Evolutionary conservation across 2,888 invertebrate species (phyloP), one percentile per base, ranked within the genome.

Genomic region (Melieria picta): DNA sequence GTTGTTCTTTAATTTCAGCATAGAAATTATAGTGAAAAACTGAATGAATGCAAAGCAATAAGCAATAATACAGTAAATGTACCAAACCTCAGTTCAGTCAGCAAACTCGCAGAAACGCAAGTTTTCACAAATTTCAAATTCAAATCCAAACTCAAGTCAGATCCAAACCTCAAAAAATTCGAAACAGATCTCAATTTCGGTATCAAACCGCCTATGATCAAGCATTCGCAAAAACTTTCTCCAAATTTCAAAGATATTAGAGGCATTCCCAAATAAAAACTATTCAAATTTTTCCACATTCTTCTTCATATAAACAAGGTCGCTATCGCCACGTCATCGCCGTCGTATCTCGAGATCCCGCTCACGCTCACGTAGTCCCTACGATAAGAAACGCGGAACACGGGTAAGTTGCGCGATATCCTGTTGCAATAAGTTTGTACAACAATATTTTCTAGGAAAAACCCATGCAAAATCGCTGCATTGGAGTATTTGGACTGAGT

Each of bases 401-500:
- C 71, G 78, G 58, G 78, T 78, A 62, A 75, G 75, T 75, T 9
- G 3, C 30, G 7, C 10, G 3, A 58, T 43, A n/a, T 16, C 30
- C 30, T 47, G 10, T 56, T 13, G 46, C 5, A 30, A 55, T 4
- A 52, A 62, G 11, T 73, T 50, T 52, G 42, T 6, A 45, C 10
- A 66, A 42, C n/a, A 47, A 3, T 10, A 10, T 50, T 63, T 55
- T 58, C 46, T 48, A 85, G 85, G 84, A 86, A 69, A 81, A 82
- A 84, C 98, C 98, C 0, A 91, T 93, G 75, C 94, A 95, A 4
- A 94, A 93, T 62, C 90, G 95, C 68, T 98, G 98, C 84, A 89
- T 99, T 64, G 99, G 99, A 16, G 93, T 99, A 10, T 99, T 99
- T 87, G 98, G 98, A 4, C 89, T 99, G 71, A 97, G 95, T 83